Base-by-base conservation (phyloP, 2,797 vertebrate genomes). In the Sebastes kiyomatsui region DNA sequence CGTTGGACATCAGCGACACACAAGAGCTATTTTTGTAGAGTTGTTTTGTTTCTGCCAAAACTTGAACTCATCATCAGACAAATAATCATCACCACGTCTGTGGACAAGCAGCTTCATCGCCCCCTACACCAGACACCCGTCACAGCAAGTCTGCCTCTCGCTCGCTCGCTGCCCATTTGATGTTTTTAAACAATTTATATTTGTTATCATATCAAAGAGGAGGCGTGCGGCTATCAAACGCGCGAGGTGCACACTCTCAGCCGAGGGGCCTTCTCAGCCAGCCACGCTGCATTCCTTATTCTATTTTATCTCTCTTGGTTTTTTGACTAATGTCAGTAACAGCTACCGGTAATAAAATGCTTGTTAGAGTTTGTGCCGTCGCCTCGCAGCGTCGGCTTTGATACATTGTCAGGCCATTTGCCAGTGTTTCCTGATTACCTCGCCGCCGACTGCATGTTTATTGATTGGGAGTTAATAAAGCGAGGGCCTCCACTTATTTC, bases 121-220 rank as follows among this genome's bases (percentile, higher is more conserved):
- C 70, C 59, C 60, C 64, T 66, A 35, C 64, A 55, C 81, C 96
- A 95, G 95, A 97, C 96, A 95, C 95, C 95, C 93, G 95, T 93
- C 95, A 94, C 96, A 94, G 96, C 95, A 94, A 72, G 95, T 90
- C 96, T 94, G 95, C 94, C 93, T 94, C 95, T 92, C 88, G 93
- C 38, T 93, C 92, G 89, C 95, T 93, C 92, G 90, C 95, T 93
- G 93, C 93, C 93, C 96, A 97, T 97, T 97, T 96, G 96, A 97
- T 98, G 96, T 97, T 97, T 98, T 97, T 96, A 97, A 97, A 98
- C 97, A 98, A 97, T 98, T 98, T 97, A 97, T 98, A 97, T 99
- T 98, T 99, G 97, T 98, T 98, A 98, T 98, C 97, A 97, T 98
- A 97, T 99, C 97, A 99, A 98, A 99, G 97, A 86, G 96, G 96